Percentiles rank a stretch among this genome's conserved stretches.
Evolutionary conservation across 2,797 vertebrate species (phyloP).

Genomic region (Psittacula echo): DNA sequence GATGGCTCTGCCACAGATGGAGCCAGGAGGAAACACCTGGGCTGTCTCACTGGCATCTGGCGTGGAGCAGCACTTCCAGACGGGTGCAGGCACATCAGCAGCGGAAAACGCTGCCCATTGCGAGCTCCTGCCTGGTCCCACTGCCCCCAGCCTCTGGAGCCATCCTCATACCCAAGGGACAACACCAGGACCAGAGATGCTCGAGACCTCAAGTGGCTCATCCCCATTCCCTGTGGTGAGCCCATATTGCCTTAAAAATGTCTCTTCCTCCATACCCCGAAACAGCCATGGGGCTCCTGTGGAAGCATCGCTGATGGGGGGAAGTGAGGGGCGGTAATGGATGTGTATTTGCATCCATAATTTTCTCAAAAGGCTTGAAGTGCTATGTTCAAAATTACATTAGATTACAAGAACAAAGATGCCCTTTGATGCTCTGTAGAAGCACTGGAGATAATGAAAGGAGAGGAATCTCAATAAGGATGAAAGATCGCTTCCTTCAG

Average conservation of each 20-base stretch:
- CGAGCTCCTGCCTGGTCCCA: neutral
- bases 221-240: neutral
- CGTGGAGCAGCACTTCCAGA: neutral
- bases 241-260: neutral
- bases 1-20: constrained; percentile 10
- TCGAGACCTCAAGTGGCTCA: neutral
- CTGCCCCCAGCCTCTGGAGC: neutral
- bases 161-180: accelerated
- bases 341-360: neutral
- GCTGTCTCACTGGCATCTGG: constrained; percentile 25
- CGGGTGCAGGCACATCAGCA: accelerated
- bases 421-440: constrained; percentile 60
- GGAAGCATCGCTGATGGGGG: accelerated
- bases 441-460: constrained; percentile 70
- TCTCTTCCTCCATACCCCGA: neutral
- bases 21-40: constrained; percentile 55
- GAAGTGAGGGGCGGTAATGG: neutral
- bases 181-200: neutral
- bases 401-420: constrained; percentile 69
- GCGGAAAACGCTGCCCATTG: neutral
- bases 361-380: constrained; percentile 45
- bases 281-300: accelerated
- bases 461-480: constrained; percentile 64
- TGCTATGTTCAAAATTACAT: constrained; percentile 20
- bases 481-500: constrained; percentile 51